Evolutionary conservation across 2,113 vertebrate genomes (phyloP), one percentile per base, ranked within the genome.

Genomic region (Asarcornis scutulata): DNA sequence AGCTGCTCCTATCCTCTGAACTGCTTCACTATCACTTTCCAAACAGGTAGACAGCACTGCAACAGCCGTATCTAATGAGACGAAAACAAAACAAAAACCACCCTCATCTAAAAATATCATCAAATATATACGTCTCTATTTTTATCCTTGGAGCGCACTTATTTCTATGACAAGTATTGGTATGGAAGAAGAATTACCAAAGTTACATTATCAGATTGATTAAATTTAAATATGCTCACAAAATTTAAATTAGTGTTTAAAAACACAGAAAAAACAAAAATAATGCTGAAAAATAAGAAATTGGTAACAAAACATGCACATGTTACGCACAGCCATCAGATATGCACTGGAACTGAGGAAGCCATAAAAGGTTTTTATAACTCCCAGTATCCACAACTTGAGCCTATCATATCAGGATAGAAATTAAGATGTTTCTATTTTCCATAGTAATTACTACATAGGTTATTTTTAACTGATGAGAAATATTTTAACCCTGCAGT

Each of bases 1-100:
- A 74, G 99, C 98, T 6, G 99, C 99, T 87, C 99, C 99, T 55
- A 99, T 98, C 91, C 98, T 98, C 82, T 98, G 98, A 55, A 96
- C 95, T 64, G 97, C 95, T 46, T 62, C 83, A 75, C 96, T 98
- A 86, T 98, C 97, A 91, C 97, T 99, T 93, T 98, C 98, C 97
- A 99, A 97, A 95, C 98, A 99, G 76, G 97, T 84, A 48, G 98
- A 96, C 6, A 99, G 91, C 58, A 98, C 95, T 36, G 96, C 94
- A 74, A 99, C 86, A 6, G 98, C 98, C 97, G 98, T 98, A 92
- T 99, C 99, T 99, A 97, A 80, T 80, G 90, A 83, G 50, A 69
- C 11, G 26, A 50, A 40, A 20, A 40, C 58, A 87, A 76, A 88
- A 17, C 75, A 52, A 64, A 78, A 80, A 29, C 3, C 63, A 52